phyloP scores from a whole-genome alignment of 1,140 invertebrate genomes.

The Drosophila orena region DNA sequence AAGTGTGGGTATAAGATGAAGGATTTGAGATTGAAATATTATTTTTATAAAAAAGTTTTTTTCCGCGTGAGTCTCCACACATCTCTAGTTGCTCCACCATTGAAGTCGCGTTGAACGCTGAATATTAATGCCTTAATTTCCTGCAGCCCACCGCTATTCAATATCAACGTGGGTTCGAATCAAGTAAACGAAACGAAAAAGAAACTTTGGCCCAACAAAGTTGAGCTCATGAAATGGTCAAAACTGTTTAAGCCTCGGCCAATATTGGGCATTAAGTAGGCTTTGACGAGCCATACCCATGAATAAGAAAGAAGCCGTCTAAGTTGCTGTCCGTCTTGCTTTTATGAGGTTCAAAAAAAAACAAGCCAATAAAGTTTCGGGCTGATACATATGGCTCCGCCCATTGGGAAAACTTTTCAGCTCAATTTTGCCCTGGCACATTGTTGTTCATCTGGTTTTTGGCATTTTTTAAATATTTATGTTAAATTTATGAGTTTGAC shows the following conservation, averaged over 20 bases:
- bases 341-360: conserved; percentile 67
- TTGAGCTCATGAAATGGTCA: conserved; percentile 55
- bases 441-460: conserved; percentile 41
- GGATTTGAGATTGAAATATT: neutral
- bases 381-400: conserved; percentile 13
- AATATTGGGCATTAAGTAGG: conserved; percentile 79
- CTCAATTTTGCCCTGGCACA: conserved; percentile 60
- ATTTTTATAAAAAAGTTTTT: neutral
- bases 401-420: conserved; percentile 61
- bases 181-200: neutral
- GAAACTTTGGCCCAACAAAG: conserved; percentile 34
- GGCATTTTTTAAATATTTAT: conserved; percentile 77
- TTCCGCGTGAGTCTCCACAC: neutral
- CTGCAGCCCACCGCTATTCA: conserved; percentile 42
- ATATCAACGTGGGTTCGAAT: conserved; percentile 68
- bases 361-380: conserved; percentile 71
- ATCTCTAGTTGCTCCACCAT: conserved; percentile 57
- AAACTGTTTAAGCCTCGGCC: conserved; percentile 72
- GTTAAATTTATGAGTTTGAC: conserved; percentile 80
- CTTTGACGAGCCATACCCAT: conserved; percentile 74
- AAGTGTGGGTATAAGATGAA: too few relatives aligned
- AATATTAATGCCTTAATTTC: conserved; percentile 69
- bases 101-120: conserved; percentile 50
- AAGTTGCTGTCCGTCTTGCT: conserved; percentile 7
- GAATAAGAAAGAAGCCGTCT: conserved; percentile 69